Evolutionary conservation across 2,113 vertebrate species (phyloP).

Genomic region (Macrotis lagotis): DNA sequence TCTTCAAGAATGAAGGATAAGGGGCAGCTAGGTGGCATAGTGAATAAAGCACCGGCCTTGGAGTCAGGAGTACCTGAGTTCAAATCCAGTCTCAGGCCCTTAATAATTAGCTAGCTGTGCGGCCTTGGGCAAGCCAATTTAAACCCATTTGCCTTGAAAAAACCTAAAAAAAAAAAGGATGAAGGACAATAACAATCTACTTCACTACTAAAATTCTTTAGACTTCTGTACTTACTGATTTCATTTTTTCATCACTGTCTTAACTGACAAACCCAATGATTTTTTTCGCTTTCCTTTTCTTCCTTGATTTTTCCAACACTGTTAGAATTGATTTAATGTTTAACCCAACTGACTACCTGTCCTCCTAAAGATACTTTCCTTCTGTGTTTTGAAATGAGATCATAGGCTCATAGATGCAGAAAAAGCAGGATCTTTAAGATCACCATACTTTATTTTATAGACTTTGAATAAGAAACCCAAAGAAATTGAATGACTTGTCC

Average conservation of each 20-base stretch:
- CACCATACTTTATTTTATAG: background rate
- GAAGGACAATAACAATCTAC: too few species aligned
- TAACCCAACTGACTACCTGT: background rate
- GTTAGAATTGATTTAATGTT: background rate
- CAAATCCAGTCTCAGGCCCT: too few species aligned
- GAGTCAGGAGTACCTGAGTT: too few species aligned
- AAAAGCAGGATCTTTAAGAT: background rate
- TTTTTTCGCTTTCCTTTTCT: background rate
- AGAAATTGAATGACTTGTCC: background rate
- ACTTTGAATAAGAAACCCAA: background rate
- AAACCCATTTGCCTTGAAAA: too few species aligned
- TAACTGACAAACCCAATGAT: background rate
- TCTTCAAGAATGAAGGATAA: too few species aligned
- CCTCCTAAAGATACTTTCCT: background rate
- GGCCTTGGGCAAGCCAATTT: too few species aligned
- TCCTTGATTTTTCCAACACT: background rate
- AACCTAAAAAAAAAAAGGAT: too few species aligned
- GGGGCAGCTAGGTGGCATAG: too few species aligned
- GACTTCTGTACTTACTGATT: background rate
- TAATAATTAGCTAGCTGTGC: too few species aligned
- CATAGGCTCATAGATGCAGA: background rate
- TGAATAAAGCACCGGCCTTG: too few species aligned
- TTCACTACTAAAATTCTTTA: background rate
- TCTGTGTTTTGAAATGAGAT: background rate
- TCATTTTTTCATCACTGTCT: background rate